Base-by-base conservation (phyloP, 2,113 vertebrate genomes). In the Notothenia rossii region DNA sequence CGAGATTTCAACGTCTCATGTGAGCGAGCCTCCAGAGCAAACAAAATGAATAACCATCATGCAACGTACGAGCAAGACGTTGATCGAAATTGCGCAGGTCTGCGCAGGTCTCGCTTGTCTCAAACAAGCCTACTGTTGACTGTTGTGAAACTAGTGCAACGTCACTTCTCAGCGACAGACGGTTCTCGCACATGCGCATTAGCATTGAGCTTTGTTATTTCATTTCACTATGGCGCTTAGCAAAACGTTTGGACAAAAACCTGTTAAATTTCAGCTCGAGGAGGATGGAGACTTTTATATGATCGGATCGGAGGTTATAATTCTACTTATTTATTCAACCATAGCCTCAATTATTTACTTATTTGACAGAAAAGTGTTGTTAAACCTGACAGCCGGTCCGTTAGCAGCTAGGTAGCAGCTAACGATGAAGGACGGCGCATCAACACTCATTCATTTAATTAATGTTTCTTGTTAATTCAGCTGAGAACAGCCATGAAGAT, bases 171-270 rank as follows among this genome's bases (percentile, higher is more conserved):
- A n/a, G 87, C 75, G 82, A 67, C 84, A 4, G 20, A 40, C 48
- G 4, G 18, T 4, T 1, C 1, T 2, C 17, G 85, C 94, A 92
- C 94, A 40, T 94, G 95, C 94, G 94, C 93, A 72, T 33, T 85
- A 4, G 61, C 15, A 12, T 55, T 4, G 10, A 69, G 72, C 91
- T 86, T 94, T 94, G 93, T 94, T 94, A 53, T 95, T 78, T 91
- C 94, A 86, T 36, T 50, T 94, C 94, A 97, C 95, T 91, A 98
- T 98, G 97, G 97, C 97, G 86, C 93, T 97, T 60, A 98, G 97
- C 89, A 98, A 98, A 81, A 98, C 97, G 71, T 98, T 98, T 88
- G 97, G 97, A 77, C 97, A 98, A 84, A 98, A 98, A 95, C 97
- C 97, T 85, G 96, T 98, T 54, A 98, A 97, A 90, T 98, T 98